Evolutionary conservation across 2,113 vertebrate species (phyloP).

Genomic region (Campylorhamphus procurvoides): DNA sequence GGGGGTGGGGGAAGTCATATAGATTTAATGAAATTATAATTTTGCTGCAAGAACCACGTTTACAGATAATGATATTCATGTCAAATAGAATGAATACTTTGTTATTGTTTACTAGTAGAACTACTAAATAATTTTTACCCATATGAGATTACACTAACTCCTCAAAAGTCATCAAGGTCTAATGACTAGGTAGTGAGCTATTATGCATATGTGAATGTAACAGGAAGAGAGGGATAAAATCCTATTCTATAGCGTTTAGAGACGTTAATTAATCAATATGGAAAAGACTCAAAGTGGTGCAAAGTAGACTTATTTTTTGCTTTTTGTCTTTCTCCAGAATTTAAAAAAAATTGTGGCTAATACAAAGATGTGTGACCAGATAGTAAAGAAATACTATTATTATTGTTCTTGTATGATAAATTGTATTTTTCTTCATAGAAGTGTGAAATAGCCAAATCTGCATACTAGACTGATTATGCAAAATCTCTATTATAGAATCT

Average conservation of each 20-base stretch:
- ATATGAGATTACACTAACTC: not conserved
- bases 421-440: not conserved
- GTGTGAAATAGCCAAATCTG: not conserved
- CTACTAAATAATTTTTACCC: not conserved
- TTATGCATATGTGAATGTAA: not conserved
- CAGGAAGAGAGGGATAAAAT: not conserved
- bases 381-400: not conserved
- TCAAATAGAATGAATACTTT: not conserved
- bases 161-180: not conserved
- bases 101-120: not conserved
- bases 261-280: not conserved
- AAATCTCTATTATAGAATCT: not conserved
- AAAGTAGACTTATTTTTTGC: not conserved
- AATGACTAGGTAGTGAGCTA: not conserved
- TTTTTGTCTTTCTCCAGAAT: not conserved
- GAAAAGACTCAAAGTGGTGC: not conserved
- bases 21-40: not conserved
- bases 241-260: not conserved
- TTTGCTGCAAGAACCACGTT: not conserved
- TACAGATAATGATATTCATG: not conserved
- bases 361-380: not conserved
- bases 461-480: not conserved
- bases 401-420: not conserved
- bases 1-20: fast-evolving
- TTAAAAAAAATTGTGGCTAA: not conserved